Evolutionary conservation across 2,797 vertebrate genomes (phyloP).

Genomic region (Echiichthys vipera): DNA sequence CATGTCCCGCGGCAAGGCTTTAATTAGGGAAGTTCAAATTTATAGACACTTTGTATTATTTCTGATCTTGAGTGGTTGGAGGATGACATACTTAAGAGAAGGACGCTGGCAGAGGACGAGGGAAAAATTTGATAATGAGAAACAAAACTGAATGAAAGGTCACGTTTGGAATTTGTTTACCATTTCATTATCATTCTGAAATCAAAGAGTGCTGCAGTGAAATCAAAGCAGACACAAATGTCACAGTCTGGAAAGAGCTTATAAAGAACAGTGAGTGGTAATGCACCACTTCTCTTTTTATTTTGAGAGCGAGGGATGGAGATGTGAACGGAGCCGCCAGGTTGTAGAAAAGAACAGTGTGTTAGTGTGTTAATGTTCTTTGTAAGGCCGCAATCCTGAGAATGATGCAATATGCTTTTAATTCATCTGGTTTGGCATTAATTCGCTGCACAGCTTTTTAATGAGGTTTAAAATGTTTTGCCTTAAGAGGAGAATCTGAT

Average conservation of each 20-base stretch:
- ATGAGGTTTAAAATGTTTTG: conserved; percentile 62
- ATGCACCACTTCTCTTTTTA: conserved; percentile 56
- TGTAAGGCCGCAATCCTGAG: conserved; percentile 26
- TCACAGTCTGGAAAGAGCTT: conserved; percentile 68
- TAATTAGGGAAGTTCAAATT: conserved; percentile 78
- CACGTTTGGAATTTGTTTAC: conserved; percentile 80
- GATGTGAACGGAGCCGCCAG: conserved; percentile 62
- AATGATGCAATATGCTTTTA: conserved; percentile 13
- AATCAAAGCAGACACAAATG: conserved; percentile 78
- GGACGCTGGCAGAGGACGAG: conserved; percentile 64
- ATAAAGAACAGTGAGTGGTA: conserved; percentile 54
- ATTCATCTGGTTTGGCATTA: conserved; percentile 57
- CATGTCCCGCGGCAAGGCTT: conserved; percentile 68
- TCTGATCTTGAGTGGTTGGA: conserved; percentile 72
- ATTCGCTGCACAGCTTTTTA: conserved; percentile 63
- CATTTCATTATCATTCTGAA: conserved; percentile 80
- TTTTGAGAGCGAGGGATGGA: conserved; percentile 63
- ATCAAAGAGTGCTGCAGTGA: conserved; percentile 64
- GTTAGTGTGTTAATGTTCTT: conserved; percentile 55
- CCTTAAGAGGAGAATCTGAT: conserved; percentile 38
- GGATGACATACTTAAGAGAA: conserved; percentile 72
- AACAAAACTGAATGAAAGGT: conserved; percentile 74
- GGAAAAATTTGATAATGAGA: conserved; percentile 76
- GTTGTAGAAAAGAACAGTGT: conserved; percentile 65
- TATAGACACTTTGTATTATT: conserved; percentile 80